Conservation (phyloP, 2,797 vertebrate species). For the Apogon hyalosoma region DNA sequence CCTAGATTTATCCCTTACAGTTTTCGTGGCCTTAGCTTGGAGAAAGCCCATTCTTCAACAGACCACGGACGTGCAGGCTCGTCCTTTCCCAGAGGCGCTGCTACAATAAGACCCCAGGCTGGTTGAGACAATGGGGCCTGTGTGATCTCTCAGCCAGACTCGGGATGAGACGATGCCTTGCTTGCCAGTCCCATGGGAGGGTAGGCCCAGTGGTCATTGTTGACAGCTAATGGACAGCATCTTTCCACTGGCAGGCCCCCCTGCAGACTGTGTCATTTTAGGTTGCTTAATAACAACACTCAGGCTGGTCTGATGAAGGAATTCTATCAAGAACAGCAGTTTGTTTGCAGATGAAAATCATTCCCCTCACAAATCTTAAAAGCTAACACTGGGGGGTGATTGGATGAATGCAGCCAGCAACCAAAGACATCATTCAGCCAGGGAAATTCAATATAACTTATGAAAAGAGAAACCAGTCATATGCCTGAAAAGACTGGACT, state of each 20-base stretch:
- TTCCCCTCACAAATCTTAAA: slow-evolving; percentile 68
- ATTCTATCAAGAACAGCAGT: slow-evolving; percentile 63
- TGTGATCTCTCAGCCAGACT: slow-evolving; percentile 78
- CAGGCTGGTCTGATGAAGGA: slow-evolving; percentile 47
- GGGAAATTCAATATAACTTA: slow-evolving; percentile 59
- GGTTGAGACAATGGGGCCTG: slow-evolving; percentile 77
- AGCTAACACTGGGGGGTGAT: slow-evolving; percentile 67
- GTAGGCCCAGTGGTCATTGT: slow-evolving; percentile 75
- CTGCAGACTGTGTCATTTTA: slow-evolving; percentile 71
- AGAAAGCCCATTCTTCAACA: slow-evolving; percentile 84
- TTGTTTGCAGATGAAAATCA: slow-evolving; percentile 77
- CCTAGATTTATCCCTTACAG: slow-evolving; percentile 83
- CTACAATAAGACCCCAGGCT: slow-evolving; percentile 78
- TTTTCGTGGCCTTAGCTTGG: slow-evolving; percentile 89
- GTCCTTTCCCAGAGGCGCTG: slow-evolving; percentile 81
- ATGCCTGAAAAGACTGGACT: slow-evolving; percentile 50
- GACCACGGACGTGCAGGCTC: slow-evolving; percentile 60
- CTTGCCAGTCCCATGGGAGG: slow-evolving; percentile 76
- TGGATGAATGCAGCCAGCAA: slow-evolving; percentile 51
- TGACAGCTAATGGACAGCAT: slow-evolving; percentile 82
- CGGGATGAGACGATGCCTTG: slow-evolving; percentile 77
- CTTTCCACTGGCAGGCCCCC: slow-evolving; percentile 71
- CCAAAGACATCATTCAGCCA: slow-evolving; percentile 56
- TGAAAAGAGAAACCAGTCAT: slow-evolving; percentile 55
- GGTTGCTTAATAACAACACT: slow-evolving; percentile 69